Evolutionary conservation across 2,113 vertebrate genomes (phyloP), one percentile per base, ranked within the genome.

Genomic region (Choloepus hoffmanni): DNA sequence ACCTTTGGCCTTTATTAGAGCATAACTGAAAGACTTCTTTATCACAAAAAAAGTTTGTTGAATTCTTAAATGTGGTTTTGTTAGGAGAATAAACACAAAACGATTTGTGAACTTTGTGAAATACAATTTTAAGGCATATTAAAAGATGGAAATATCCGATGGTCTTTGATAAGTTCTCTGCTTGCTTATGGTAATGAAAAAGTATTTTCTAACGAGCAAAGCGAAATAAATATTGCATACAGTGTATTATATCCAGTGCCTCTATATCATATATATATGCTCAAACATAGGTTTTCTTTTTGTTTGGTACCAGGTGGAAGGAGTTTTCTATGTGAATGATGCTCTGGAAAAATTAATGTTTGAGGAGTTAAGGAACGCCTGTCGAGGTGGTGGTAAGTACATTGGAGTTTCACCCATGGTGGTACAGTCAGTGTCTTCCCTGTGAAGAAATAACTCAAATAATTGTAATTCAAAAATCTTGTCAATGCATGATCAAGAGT

Each of bases 331-430:
- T 36, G 99, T 99, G 68, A 99, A 99, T 40, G 99, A 99, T 1
- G 95, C 99, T 0, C 98, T 99, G 98, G 99, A 99, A 98, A 99
- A 99, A 78, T 94, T 99, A 96, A 99, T 99, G 99, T 99, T 99
- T 67, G 99, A 99, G 96, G 99, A 99, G 97, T 98, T 99, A 76
- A 98, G 99, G 73, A 99, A 99, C 65, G 99, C 99, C 73, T 99
- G 99, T 96, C 98, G 99, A 67, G 99, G 99, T 33, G 99, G 99
- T 98, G 99, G 99, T 99, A 92, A 78, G 96, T 98, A 60, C 3
- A 13, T 58, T 7, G 26, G 13, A 23, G 12, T 76, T n/a, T 50
- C 58, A 24, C 2, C 0, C 55, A 26, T 62, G 15, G 1, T 65
- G 15, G 0, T 18, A 5, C 1, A 58, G 33, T n/a, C 65, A 53